These are phyloP conservation scores for Luehdorfia chinensis DNA, from an alignment of 1,140 invertebrate genomes.

Conservation along the genomic window DNA sequence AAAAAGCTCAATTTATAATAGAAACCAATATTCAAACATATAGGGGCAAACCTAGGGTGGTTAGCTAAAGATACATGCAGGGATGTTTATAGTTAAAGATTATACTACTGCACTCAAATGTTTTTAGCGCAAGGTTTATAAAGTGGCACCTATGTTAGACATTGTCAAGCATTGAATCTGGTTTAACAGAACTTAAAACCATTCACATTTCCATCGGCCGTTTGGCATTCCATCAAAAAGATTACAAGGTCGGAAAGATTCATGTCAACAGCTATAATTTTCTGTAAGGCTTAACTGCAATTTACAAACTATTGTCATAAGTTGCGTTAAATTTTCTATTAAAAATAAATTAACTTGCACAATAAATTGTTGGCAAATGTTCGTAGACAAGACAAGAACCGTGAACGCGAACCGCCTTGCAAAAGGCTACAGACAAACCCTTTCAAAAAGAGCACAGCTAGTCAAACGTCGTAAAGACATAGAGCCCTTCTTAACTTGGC, in stretches of 20 bases:
- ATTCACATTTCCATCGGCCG: slow-evolving; percentile 13
- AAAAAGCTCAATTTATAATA: too few species aligned
- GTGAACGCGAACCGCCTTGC: slow-evolving; percentile 47
- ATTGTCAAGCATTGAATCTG: slow-evolving; percentile 9
- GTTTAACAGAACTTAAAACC: slow-evolving; percentile 7
- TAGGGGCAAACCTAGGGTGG: too few species aligned
- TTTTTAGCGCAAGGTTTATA: slow-evolving; percentile 3
- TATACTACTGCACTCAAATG: slow-evolving; percentile 3
- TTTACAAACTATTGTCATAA: background rate
- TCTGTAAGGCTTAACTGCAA: background rate
- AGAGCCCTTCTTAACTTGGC: slow-evolving; percentile 36
- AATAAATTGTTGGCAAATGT: slow-evolving; percentile 40
- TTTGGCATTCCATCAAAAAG: slow-evolving; percentile 1
- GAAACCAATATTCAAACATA: too few species aligned
- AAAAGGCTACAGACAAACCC: slow-evolving; percentile 41
- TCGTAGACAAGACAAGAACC: slow-evolving; percentile 18
- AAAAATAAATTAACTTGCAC: slow-evolving; percentile 31
- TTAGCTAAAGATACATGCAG: too few species aligned
- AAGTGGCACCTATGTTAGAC: background rate
- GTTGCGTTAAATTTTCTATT: slow-evolving; percentile 19
- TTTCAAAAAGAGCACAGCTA: slow-evolving; percentile 43
- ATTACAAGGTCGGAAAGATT: slow-evolving; percentile 4
- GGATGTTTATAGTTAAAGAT: too few species aligned
- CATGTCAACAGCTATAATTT: background rate
- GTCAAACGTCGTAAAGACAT: slow-evolving; percentile 31